Base-by-base conservation (phyloP, 2,113 vertebrate species). In the Triplophysa rosa region DNA sequence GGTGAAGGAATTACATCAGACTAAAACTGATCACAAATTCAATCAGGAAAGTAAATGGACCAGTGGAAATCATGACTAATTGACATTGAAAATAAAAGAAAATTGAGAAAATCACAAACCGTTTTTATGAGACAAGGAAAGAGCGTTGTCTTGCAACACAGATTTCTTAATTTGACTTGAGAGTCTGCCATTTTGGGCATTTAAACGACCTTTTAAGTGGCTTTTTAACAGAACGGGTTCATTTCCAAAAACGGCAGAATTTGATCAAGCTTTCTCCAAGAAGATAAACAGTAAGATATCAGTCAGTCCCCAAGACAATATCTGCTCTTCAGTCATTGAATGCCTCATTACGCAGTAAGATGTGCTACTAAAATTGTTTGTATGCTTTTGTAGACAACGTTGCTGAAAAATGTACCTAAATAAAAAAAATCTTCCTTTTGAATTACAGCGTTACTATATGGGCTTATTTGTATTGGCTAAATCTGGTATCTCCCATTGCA, bases 61-160 rank as follows among this genome's bases (percentile, higher is more conserved):
- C 54, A 2, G n/a, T 1, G 2, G n/a, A 42, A 72, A 24, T 72
- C 12, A 59, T 40, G 33, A 23, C 70, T 59, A 72, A 72, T 10
- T 59, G 54, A 72, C n/a, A 72, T 17, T 72, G 33, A 72, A 72
- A 72, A 59, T 40, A 72, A 72, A 59, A 59, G 19, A 59, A 59
- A 56, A 70, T 56, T 54, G 49, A 59, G n/a, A 24, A 72, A 58
- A 37, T 58, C 68, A 58, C 11, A 2, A 40, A 12, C 29, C 19
- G 19, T 70, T 71, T 71, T 71, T 49, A 49, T 3, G 67, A 21
- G 54, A 58, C 19, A 58, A 6, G 16, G 21, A 49, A 13, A 71
- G 24, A 3, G 17, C 29, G 10, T 56, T 56, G 11, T 70, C 49
- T 37, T 54, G 19, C 49, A 37, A 71, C 68, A 71, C 33, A 56